A percentile compares a stretch with the other conserved stretches of the same genome.
phyloP scores from a whole-genome alignment of 92 coral and sea anemone species.

The Zoanthus sansibaricus region DNA sequence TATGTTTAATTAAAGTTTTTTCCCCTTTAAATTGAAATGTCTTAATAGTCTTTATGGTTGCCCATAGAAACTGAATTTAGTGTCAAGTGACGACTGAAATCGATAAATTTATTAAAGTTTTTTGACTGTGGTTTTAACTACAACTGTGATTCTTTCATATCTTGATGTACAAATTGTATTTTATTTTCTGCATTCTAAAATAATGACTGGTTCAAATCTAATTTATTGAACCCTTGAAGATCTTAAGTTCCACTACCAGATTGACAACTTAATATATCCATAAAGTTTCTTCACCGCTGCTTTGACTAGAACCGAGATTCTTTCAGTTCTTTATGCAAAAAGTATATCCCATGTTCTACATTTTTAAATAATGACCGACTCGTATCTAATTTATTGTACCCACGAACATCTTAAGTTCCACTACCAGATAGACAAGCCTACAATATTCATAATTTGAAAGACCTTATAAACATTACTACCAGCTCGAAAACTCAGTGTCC shows the following conservation, averaged over 20 bases:
- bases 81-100: constrained; percentile 13
- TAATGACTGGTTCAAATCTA: neutral
- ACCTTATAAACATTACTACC: neutral
- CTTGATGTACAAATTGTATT: neutral
- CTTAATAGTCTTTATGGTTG: constrained; percentile 35
- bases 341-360: neutral
- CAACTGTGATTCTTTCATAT: neutral
- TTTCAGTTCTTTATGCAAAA: neutral
- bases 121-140: neutral
- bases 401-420: neutral
- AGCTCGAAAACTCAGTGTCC: neutral
- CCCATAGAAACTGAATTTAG: neutral
- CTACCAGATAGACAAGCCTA: neutral
- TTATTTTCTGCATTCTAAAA: neutral
- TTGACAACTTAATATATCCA: neutral
- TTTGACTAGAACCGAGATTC: neutral
- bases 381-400: neutral
- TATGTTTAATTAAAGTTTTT: constrained; percentile 36
- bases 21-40: constrained; percentile 21
- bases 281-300: neutral
- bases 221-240: neutral
- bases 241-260: neutral
- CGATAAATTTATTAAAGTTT: neutral
- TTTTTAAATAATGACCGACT: neutral
- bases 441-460: neutral